Evolutionary conservation across 92 coral and sea anemone genomes (phyloP).

Genomic region (Actinernus sp.): DNA sequence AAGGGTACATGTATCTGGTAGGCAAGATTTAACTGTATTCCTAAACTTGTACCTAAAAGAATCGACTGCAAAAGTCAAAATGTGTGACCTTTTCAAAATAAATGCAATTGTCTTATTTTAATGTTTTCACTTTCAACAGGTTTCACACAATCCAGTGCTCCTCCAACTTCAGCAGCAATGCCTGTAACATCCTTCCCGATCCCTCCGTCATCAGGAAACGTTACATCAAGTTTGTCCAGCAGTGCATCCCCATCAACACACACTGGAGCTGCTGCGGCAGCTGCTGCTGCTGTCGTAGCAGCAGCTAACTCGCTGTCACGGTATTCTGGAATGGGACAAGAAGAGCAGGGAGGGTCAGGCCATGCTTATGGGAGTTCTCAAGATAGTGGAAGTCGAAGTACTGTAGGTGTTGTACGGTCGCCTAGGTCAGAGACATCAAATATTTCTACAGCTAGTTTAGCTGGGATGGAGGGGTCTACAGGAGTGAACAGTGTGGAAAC

Average conservation of each 20-base stretch:
- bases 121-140: too few relatives aligned
- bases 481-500: slow-evolving; percentile 62
- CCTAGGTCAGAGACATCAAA: slow-evolving; percentile 62
- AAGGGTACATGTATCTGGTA: too few relatives aligned
- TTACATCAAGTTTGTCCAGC: slow-evolving; percentile 11
- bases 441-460: slow-evolving; percentile 54
- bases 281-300: slow-evolving; percentile 80
- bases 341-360: slow-evolving; percentile 55
- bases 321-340: slow-evolving; percentile 63
- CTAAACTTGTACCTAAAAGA: too few relatives aligned
- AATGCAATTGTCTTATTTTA: too few relatives aligned
- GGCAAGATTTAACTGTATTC: too few relatives aligned
- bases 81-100: too few relatives aligned
- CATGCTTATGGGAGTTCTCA: slow-evolving; percentile 67
- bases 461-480: slow-evolving; percentile 57
- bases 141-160: neutral
- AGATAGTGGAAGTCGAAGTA: slow-evolving; percentile 62
- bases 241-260: slow-evolving; percentile 40
- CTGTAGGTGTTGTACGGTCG: slow-evolving; percentile 46
- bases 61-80: too few relatives aligned
- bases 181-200: neutral
- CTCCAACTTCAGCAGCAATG: neutral
- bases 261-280: slow-evolving; percentile 91
- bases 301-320: slow-evolving; percentile 73
- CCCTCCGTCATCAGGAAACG: slow-evolving; percentile 38